Conservation (phyloP, 2,113 vertebrate genomes). For the Pedionomus torquatus region DNA sequence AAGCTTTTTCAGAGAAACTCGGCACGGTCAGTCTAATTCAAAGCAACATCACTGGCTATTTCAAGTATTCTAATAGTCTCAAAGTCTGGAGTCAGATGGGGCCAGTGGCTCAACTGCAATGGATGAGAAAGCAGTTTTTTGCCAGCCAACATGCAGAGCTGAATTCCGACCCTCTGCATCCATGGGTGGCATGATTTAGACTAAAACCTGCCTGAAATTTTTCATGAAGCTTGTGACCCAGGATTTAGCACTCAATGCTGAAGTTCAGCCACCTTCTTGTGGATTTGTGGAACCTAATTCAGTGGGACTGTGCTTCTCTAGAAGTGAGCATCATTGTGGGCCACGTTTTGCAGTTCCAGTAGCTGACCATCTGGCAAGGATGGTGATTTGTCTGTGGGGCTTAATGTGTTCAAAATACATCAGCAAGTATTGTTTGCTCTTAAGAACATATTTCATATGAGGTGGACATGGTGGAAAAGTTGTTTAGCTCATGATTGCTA, state of each 20-base stretch:
- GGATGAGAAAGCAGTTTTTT: neutral
- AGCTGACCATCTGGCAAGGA: neutral
- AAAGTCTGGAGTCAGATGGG: neutral
- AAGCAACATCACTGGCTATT: neutral
- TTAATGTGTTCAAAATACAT: neutral
- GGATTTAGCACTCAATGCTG: neutral
- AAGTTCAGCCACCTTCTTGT: neutral
- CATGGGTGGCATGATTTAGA: neutral
- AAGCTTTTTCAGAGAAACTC: neutral
- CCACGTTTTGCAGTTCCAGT: neutral
- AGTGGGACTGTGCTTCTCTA: neutral
- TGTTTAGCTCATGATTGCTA: neutral
- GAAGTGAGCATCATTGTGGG: accelerated
- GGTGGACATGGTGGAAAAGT: neutral
- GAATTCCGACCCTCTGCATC: neutral
- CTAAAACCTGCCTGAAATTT: neutral
- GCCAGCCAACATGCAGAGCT: neutral
- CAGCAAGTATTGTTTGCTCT: neutral
- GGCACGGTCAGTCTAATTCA: neutral
- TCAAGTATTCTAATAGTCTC: neutral
- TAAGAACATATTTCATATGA: neutral
- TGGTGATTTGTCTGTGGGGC: neutral
- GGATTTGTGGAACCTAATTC: neutral
- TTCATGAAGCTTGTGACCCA: neutral
- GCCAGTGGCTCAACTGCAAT: neutral